Evolutionary conservation across 2,888 invertebrate genomes (phyloP), one percentile per base, ranked within the genome.

Genomic region (Thymelicus sylvestris): DNA sequence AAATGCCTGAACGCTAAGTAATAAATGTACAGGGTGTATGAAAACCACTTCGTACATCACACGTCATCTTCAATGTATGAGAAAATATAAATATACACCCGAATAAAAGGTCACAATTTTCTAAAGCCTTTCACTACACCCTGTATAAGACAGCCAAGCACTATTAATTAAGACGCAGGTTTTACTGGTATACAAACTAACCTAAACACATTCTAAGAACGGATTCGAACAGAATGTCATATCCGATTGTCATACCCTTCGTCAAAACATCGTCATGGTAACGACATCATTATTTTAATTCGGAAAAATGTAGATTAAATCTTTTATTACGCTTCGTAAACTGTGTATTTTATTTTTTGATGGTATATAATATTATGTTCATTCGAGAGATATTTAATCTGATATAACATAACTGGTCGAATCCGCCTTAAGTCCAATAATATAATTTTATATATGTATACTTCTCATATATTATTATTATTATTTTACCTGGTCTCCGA

Each of bases 111-210:
- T 55, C 24, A 24, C 3, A 59, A 31, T 44, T 64, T 48, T 8
- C 47, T n/a, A 59, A 59, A 57, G 38, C 59, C 13, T 59, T n/a
- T 47, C 65, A 59, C 63, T 48, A 60, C 60, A 62, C 38, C 7
- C 52, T 66, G 55, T 70, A 78, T 74, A 78, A 76, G 73, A 81
- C 83, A 87, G 90, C 88, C 81, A 92, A 92, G 91, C 91, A 87
- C 83, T 82, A 86, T 84, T 83, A 88, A 74, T 38, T 75, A 76
- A 76, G 75, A 80, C 76, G 79, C 81, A 82, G 78, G 78, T 79
- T 72, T 77, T 76, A 79, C 84, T 83, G 85, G 81, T 82, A 78
- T 78, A 83, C 60, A 52, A 70, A 82, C 83, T 87, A 89, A 83
- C 83, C 88, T 90, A 89, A 83, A 87, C 87, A 88, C 84, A 80